Conservation (phyloP, 2,888 invertebrate genomes). For the Troides helena region DNA sequence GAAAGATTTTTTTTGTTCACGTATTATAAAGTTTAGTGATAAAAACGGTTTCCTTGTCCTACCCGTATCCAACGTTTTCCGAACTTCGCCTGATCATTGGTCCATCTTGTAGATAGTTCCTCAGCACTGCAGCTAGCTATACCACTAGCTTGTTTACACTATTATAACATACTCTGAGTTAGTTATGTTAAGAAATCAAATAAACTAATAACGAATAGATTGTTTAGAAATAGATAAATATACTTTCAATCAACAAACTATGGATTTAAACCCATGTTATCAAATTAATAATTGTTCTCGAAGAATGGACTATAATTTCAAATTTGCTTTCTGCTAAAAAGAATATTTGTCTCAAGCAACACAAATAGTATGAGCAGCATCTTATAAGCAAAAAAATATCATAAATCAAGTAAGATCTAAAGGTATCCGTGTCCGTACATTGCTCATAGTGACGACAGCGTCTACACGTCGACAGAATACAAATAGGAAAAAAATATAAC, state of each 20-base stretch:
- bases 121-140: too few species aligned
- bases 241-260: neutral
- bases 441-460: constrained; percentile 34
- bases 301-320: neutral
- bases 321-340: neutral
- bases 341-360: neutral
- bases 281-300: neutral
- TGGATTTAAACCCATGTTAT: neutral
- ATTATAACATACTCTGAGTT: too few species aligned
- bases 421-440: constrained; percentile 38
- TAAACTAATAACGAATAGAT: neutral
- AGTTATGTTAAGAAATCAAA: neutral
- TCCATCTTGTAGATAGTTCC: too few species aligned
- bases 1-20: neutral
- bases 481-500: constrained; percentile 22
- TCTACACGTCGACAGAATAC: constrained; percentile 33
- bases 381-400: constrained; percentile 43
- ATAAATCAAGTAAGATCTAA: constrained; percentile 60
- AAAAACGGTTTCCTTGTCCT: too few species aligned
- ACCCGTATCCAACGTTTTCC: too few species aligned
- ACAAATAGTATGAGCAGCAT: neutral
- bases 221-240: neutral
- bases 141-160: too few species aligned
- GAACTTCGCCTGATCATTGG: too few species aligned
- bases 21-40: neutral